Conservation (phyloP, 1,140 invertebrate genomes). For the Apis cerana region DNA sequence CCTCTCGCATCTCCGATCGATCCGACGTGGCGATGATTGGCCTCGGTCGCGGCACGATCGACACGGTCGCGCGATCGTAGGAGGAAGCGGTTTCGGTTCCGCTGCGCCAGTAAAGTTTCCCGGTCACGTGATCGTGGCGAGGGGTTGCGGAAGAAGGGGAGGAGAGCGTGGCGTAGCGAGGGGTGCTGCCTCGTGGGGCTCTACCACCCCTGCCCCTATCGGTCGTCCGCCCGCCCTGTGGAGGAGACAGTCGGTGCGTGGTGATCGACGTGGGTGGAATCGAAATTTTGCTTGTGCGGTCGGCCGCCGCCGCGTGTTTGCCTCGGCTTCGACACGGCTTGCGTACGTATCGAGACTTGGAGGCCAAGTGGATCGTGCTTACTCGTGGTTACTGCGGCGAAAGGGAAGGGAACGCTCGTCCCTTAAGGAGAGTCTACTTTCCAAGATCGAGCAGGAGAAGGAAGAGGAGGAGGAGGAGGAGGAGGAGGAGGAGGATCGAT, state of each 20-base stretch:
- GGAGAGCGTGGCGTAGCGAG: conserved; percentile 46
- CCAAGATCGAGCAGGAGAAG: neutral
- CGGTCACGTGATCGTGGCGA: conserved; percentile 52
- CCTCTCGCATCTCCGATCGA: too few relatives aligned
- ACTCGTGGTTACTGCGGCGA: neutral
- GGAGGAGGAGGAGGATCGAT: neutral
- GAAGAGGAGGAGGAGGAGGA: too few relatives aligned
- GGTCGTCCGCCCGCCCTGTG: neutral
- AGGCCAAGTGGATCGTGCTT: neutral
- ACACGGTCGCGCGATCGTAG: neutral
- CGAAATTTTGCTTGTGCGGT: neutral
- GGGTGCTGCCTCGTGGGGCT: conserved; percentile 43
- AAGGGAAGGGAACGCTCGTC: neutral
- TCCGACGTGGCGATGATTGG: too few relatives aligned
- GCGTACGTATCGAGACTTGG: too few relatives aligned
- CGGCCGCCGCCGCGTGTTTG: neutral
- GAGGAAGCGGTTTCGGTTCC: conserved; percentile 33
- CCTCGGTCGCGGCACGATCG: neutral
- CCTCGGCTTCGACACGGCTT: too few relatives aligned
- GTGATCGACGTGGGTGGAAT: conserved; percentile 29
- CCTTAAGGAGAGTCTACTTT: neutral
- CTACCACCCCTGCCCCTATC: neutral
- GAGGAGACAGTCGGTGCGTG: neutral
- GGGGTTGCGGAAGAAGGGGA: conserved; percentile 31
- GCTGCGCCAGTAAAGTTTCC: conserved; percentile 62